Percentiles rank a stretch among this genome's conserved stretches.
These are phyloP conservation scores for Boleophthalmus pectinirostris DNA, from an alignment of 2,113 vertebrate species.

Conservation along the genomic window DNA sequence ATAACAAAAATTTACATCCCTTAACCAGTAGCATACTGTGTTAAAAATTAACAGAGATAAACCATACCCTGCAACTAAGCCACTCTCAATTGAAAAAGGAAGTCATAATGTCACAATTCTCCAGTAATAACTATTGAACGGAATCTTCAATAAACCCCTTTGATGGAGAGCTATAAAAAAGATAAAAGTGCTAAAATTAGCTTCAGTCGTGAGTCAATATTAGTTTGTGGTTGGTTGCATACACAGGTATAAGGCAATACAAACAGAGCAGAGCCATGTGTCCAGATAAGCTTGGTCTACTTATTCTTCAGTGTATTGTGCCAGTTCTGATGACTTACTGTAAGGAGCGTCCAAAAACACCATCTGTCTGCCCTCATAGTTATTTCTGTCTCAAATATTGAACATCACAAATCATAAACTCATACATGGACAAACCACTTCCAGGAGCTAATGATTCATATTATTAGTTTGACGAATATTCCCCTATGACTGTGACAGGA, in stretches of 20 bases:
- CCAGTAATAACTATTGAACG: not conserved
- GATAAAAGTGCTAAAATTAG: conserved; percentile 43
- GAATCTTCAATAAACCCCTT: conserved; percentile 49
- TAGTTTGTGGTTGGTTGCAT: conserved; percentile 26
- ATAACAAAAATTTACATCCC: not conserved
- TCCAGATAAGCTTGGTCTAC: conserved; percentile 29
- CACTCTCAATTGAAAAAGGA: not conserved
- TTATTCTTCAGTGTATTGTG: not conserved
- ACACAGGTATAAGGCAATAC: conserved; percentile 26
- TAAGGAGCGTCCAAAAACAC: not conserved
- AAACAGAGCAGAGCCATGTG: conserved; percentile 26
- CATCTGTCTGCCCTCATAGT: not conserved
- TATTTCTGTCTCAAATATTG: not conserved
- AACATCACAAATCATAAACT: not conserved
- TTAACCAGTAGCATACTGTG: too few species aligned
- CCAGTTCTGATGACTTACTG: conserved; percentile 11
- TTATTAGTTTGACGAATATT: not conserved
- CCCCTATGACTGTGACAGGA: conserved; percentile 13
- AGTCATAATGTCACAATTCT: not conserved
- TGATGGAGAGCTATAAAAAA: conserved; percentile 45
- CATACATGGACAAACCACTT: conserved; percentile 7
- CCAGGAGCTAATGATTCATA: conserved; percentile 5
- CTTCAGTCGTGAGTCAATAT: conserved; percentile 48
- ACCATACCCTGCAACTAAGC: not conserved
- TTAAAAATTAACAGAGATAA: not conserved